Evolutionary conservation across 2,888 invertebrate species (phyloP), one percentile per base, ranked within the genome.

Genomic region (Priocnemis perturbator): DNA sequence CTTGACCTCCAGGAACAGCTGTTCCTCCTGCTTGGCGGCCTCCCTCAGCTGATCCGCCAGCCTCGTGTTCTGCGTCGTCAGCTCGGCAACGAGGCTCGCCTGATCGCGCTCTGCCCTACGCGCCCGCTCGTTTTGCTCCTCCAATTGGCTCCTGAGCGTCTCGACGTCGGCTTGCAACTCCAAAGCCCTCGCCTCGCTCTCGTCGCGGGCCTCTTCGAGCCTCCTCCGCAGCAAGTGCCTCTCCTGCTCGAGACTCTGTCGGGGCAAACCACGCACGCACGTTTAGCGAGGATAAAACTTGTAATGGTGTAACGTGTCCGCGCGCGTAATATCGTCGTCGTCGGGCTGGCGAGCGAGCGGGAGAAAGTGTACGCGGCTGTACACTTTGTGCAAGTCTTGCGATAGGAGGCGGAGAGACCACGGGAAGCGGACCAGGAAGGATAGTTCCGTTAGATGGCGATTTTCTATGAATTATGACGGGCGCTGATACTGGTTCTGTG

Each of bases 111-210:
- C 95, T 26, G 89, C 87, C 77, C 92, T 91, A 90, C 94, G 91
- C 68, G 86, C 80, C 50, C 83, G 79, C 23, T 89, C 89, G 67
- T 80, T 86, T 69, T 89, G 89, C 62, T 91, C 91, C 65, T 93
- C 93, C 75, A 97, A 91, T 88, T 96, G 95, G 69, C 93, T 91
- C 73, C 94, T 93, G 57, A 97, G 92, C 86, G 95, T 94, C 74
- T 93, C 92, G 86, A 98, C 93, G 90, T 98, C 98, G 79, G 95
- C 94, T 89, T 98, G 97, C 55, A 98, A 91, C 88, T 98, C 98
- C 82, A 95, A 90, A 56, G 97, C 92, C 76, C 95, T 92, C 60
- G 95, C 94, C 81, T 98, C 98, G 88, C 95, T 96, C 89, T 98
- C 98, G 37, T 95, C 95, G 87, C 96, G 95, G 52, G 95, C 93